phyloP scores from a whole-genome alignment of 2,797 vertebrate species.

The Coluber constrictor region DNA sequence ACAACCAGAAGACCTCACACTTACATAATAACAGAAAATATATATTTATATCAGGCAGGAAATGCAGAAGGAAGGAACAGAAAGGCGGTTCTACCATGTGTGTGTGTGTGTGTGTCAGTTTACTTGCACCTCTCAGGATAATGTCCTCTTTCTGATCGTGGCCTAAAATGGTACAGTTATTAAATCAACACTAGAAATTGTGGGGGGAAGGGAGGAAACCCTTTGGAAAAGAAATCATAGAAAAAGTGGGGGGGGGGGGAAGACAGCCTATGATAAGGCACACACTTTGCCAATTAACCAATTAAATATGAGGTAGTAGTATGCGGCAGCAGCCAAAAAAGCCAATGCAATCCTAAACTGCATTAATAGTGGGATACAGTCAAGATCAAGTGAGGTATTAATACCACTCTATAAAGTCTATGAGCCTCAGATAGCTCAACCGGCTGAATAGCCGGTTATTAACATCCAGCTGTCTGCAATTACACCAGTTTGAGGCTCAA shows the following conservation, averaged over 20 bases:
- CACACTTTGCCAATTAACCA: background rate
- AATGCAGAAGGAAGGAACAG: background rate
- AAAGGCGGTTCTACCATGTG: background rate
- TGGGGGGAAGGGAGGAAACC: background rate
- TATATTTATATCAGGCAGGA: background rate
- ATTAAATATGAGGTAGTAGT: too few relatives aligned
- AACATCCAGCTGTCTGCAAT: too few relatives aligned
- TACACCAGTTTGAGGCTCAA: too few relatives aligned
- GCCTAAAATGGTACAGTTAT: background rate
- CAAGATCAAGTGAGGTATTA: too few relatives aligned
- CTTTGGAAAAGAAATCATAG: background rate
- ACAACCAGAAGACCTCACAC: background rate
- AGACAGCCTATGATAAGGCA: background rate
- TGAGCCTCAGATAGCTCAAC: too few relatives aligned
- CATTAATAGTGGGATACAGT: too few relatives aligned
- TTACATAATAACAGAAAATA: slow-evolving; percentile 5
- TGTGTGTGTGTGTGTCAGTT: background rate
- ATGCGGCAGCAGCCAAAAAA: too few relatives aligned
- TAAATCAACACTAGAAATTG: background rate
- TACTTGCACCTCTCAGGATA: background rate
- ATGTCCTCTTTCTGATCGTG: background rate
- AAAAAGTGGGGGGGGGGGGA: too few relatives aligned
- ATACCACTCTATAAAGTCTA: too few relatives aligned
- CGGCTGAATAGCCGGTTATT: too few relatives aligned
- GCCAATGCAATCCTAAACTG: too few relatives aligned